Conservation (phyloP, 2,113 vertebrate genomes). For the Amia ocellicauda region DNA sequence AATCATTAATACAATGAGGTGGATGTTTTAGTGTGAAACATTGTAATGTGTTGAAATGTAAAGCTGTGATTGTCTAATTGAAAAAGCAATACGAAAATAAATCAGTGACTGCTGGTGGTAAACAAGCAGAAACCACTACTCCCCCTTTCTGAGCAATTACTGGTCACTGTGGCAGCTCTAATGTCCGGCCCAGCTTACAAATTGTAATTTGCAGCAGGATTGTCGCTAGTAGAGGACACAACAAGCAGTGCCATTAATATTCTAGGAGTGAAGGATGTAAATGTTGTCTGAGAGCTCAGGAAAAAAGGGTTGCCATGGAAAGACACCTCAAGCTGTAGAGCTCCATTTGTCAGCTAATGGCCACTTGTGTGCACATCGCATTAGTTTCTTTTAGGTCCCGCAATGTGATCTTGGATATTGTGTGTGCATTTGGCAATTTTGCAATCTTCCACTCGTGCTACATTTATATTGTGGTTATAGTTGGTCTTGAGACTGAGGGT, state of each 20-base stretch:
- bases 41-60: no score
- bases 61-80: no score
- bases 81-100: no score
- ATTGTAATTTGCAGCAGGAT: not conserved
- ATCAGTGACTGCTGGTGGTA: no score
- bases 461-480: no score
- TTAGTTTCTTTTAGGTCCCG: no score
- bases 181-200: not conserved
- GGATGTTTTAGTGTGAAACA: no score
- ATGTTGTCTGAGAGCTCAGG: not conserved
- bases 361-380: not conserved
- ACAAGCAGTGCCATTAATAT: not conserved
- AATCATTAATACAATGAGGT: no score
- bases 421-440: no score
- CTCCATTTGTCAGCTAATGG: slow-evolving; percentile 3
- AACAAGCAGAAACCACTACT: not conserved
- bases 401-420: no score
- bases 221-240: not conserved
- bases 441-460: no score
- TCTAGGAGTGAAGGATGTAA: not conserved
- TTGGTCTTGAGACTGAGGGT: no score
- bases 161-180: not conserved
- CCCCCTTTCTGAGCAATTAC: not conserved
- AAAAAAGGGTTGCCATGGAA: slow-evolving; percentile 7
- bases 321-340: not conserved